phyloP scores from a whole-genome alignment of 2,888 invertebrate species.

The Lithophane socia region DNA sequence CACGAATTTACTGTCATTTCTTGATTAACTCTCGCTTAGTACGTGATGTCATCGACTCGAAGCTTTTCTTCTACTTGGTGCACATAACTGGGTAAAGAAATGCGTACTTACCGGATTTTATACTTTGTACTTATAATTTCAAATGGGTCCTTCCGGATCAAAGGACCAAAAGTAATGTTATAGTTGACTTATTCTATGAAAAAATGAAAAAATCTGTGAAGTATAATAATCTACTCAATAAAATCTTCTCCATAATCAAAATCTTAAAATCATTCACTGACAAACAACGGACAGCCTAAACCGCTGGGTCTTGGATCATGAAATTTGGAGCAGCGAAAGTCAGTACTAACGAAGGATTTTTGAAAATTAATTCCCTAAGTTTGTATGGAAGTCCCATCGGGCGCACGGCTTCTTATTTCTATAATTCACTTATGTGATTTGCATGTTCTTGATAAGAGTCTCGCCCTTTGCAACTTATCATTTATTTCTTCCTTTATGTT shows the following conservation, averaged over 20 bases:
- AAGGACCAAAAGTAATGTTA: not conserved
- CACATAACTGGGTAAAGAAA: not conserved
- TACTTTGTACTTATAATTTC: not conserved
- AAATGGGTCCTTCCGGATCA: not conserved
- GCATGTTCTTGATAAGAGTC: not conserved
- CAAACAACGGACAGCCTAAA: no score
- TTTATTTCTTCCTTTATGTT: not conserved
- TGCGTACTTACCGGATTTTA: not conserved
- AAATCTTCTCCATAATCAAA: no score
- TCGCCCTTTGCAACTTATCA: not conserved
- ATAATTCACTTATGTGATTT: not conserved
- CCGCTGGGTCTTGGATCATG: no score
- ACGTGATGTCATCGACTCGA: constrained; percentile 18
- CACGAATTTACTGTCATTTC: constrained; percentile 40
- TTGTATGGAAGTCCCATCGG: no score
- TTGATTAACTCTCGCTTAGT: constrained; percentile 37
- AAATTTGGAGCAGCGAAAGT: no score
- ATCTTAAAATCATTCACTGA: no score
- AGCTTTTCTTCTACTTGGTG: constrained; percentile 3
- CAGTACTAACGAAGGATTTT: no score
- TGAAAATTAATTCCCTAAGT: no score
- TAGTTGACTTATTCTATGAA: no score
- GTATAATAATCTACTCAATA: no score
- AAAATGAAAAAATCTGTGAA: no score
- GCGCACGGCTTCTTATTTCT: no score